Percentiles rank a stretch among this genome's conserved stretches.
Conservation (phyloP, 2,113 vertebrate species). For the Amblyornis subalaris region DNA sequence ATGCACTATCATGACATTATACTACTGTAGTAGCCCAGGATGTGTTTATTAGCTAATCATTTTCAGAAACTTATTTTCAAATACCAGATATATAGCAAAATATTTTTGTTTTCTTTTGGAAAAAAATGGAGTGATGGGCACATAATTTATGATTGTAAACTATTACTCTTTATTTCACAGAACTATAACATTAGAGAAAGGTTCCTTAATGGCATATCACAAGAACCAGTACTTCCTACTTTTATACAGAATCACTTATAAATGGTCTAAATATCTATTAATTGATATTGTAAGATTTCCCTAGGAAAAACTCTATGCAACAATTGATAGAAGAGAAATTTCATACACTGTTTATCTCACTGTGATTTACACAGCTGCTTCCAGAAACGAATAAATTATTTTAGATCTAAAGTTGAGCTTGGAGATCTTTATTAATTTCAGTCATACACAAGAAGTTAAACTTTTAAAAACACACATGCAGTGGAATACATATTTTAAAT, state of each 20-base stretch:
- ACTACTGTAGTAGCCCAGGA: neutral
- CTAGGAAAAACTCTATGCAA: neutral
- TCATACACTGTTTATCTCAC: neutral
- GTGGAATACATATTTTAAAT: neutral
- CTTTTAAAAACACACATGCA: neutral
- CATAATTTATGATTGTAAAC: neutral
- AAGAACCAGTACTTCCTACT: neutral
- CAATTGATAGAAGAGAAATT: neutral
- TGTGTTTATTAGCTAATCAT: neutral
- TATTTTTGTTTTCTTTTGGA: neutral
- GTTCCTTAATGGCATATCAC: neutral
- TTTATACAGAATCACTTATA: neutral
- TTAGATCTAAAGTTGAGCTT: neutral
- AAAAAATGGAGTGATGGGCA: neutral
- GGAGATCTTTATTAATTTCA: neutral
- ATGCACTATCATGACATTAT: neutral
- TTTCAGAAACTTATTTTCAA: neutral
- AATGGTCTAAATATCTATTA: neutral
- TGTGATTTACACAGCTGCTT: neutral
- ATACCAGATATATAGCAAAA: neutral
- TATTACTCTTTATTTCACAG: neutral
- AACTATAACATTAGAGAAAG: neutral
- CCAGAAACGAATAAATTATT: neutral
- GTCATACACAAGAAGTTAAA: neutral
- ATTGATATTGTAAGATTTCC: neutral